phyloP scores from a whole-genome alignment of 2,113 vertebrate genomes.

The Gallinago paraguaiae region DNA sequence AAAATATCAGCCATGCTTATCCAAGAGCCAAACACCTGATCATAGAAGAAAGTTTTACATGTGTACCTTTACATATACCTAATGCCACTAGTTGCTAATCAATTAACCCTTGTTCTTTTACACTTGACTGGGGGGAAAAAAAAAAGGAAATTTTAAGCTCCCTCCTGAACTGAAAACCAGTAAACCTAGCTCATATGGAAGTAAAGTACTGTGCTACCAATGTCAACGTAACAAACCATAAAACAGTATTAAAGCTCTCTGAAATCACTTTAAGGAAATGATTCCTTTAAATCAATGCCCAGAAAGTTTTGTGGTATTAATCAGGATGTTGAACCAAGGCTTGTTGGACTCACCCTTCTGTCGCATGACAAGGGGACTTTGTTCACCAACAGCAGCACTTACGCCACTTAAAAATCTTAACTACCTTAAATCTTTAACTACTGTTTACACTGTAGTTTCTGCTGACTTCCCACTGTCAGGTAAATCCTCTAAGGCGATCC shows the following conservation, averaged over 20 bases:
- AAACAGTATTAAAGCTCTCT: not conserved
- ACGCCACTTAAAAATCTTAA: not conserved
- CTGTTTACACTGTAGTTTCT: not conserved
- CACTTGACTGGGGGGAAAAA: not conserved
- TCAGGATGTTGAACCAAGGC: not conserved
- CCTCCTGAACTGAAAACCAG: not conserved
- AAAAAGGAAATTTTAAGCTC: not conserved
- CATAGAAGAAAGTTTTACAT: not conserved
- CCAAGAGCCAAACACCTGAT: not conserved
- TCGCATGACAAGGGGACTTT: not conserved
- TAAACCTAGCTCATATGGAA: not conserved
- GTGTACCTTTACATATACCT: not conserved
- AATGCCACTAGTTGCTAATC: not conserved
- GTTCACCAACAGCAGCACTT: not conserved
- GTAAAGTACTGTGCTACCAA: not conserved
- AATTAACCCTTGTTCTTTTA: not conserved
- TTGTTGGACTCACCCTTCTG: not conserved
- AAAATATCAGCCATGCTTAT: not conserved
- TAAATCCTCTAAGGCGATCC: not conserved
- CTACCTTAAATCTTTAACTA: not conserved
- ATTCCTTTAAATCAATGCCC: not conserved
- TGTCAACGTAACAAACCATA: fast-evolving
- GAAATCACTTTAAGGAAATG: not conserved
- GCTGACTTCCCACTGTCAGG: not conserved
- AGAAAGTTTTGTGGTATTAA: not conserved